Conservation (phyloP, 2,888 invertebrate species). For the Aplocera efformata region DNA sequence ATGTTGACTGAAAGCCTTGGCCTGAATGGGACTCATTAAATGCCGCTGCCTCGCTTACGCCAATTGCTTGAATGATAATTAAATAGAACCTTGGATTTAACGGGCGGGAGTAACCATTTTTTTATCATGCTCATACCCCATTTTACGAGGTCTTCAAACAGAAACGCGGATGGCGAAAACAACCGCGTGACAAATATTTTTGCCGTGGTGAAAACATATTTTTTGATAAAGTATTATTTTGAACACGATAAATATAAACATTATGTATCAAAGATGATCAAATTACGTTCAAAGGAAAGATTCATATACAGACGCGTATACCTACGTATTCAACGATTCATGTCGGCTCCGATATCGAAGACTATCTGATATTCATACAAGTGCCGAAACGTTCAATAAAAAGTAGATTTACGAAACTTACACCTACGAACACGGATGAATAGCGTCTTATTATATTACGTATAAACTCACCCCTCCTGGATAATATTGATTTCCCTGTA, state of each 20-base stretch:
- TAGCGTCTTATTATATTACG: conserved; percentile 5
- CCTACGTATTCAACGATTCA: too few species aligned
- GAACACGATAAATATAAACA: too few species aligned
- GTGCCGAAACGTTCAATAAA: conserved; percentile 1
- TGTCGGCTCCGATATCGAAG: too few species aligned
- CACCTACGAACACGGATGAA: conserved; percentile 9
- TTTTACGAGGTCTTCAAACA: conserved; percentile 46
- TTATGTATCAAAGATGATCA: too few species aligned
- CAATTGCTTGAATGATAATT: conserved; percentile 64
- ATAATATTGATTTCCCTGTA: conserved; percentile 43
- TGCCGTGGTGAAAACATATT: conserved; percentile 15
- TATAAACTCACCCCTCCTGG: conserved; percentile 3
- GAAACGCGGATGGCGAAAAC: conserved; percentile 23
- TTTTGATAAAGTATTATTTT: too few species aligned
- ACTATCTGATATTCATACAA: not conserved
- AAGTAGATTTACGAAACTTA: not conserved
- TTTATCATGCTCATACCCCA: conserved; percentile 49
- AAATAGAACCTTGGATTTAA: conserved; percentile 54
- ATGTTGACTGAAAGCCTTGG: conserved; percentile 49
- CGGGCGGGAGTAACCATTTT: conserved; percentile 44
- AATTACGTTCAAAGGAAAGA: too few species aligned
- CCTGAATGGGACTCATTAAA: conserved; percentile 66
- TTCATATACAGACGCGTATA: too few species aligned
- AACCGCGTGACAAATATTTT: conserved; percentile 21
- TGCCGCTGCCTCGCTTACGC: conserved; percentile 60